These are phyloP conservation scores for Uria aalge DNA, from an alignment of 2,113 vertebrate species.

Conservation along the genomic window DNA sequence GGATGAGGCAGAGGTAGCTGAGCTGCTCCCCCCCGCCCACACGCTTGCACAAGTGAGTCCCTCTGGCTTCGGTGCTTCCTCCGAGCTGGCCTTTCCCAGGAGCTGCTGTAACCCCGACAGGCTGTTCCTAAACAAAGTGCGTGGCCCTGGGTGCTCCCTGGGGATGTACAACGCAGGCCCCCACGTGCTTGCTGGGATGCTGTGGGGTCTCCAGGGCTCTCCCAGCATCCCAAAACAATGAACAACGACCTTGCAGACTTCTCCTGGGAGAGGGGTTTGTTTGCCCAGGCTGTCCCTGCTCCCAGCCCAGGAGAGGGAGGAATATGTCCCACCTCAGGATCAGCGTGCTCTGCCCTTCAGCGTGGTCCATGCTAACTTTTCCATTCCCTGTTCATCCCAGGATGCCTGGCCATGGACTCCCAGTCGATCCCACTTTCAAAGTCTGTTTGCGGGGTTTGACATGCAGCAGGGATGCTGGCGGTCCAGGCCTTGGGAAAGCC, in stretches of 20 bases:
- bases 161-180: neutral
- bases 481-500: neutral
- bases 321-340: neutral
- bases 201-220: neutral
- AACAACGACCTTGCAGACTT: neutral
- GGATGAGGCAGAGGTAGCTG: neutral
- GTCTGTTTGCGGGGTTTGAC: neutral
- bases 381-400: neutral
- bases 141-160: neutral
- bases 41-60: neutral
- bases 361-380: neutral
- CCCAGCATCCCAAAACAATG: neutral
- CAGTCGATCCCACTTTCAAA: neutral
- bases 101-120: neutral
- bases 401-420: neutral
- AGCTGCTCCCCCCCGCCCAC: neutral
- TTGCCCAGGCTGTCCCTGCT: neutral
- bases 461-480: neutral
- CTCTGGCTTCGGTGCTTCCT: neutral
- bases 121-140: slow-evolving; percentile 28
- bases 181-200: neutral
- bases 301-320: neutral
- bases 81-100: slow-evolving; percentile 49
- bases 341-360: neutral
- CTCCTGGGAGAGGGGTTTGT: neutral